Conservation (phyloP, 2,113 vertebrate genomes). For the Dasyornis broadbenti region DNA sequence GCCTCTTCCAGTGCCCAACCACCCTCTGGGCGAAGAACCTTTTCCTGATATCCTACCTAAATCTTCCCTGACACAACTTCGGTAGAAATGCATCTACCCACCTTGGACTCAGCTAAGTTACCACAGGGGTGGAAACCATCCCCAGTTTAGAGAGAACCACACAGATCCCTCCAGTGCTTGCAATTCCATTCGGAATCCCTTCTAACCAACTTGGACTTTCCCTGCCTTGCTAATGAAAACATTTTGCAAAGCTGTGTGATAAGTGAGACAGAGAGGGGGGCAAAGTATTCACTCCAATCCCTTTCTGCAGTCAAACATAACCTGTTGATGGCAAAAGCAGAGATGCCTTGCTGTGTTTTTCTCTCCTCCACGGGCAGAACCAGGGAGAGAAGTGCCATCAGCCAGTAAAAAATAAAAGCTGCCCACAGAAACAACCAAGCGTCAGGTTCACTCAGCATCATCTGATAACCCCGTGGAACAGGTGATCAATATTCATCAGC, state of each 20-base stretch:
- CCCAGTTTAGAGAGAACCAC: background rate
- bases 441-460: conserved; percentile 58
- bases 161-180: background rate
- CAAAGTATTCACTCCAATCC: background rate
- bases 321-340: background rate
- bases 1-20: accelerated
- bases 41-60: accelerated
- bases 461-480: conserved; percentile 35
- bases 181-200: background rate
- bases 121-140: background rate
- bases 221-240: background rate
- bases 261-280: background rate
- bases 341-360: background rate
- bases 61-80: background rate
- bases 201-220: background rate
- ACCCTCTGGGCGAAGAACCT: accelerated
- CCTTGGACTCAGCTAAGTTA: background rate
- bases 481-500: conserved; percentile 70
- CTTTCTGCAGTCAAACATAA: background rate
- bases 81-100: background rate
- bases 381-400: background rate
- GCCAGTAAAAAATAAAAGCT: conserved; percentile 7
- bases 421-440: conserved; percentile 19
- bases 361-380: background rate
- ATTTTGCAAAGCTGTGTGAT: background rate